Evolutionary conservation across 1,140 invertebrate species (phyloP).

Genomic region (Drosophila sucinea): DNA sequence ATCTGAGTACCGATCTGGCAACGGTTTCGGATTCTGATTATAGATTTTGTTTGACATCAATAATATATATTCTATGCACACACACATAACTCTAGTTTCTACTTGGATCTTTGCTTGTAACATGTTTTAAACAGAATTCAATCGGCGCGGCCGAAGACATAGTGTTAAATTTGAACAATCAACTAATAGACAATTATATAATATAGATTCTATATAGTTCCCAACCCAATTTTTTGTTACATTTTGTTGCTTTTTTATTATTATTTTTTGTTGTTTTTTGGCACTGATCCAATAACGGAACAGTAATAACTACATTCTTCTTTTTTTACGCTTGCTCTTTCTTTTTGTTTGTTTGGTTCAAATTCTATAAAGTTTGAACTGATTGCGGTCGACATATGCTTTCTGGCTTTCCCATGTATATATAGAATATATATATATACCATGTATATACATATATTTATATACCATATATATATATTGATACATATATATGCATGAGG

Average conservation of each 20-base stretch:
- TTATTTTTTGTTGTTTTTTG: slow-evolving; percentile 27
- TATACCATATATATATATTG: slow-evolving; percentile 42
- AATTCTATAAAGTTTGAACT: slow-evolving; percentile 67
- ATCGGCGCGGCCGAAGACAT: slow-evolving; percentile 1
- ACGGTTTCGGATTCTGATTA: background rate
- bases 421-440: background rate
- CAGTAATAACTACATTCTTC: slow-evolving; percentile 58
- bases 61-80: slow-evolving; percentile 33
- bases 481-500: slow-evolving; percentile 21
- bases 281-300: slow-evolving; percentile 69
- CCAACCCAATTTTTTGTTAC: slow-evolving; percentile 56
- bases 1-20: background rate
- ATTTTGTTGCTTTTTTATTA: slow-evolving; percentile 6
- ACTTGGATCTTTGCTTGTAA: slow-evolving; percentile 25
- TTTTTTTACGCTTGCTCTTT: slow-evolving; percentile 33
- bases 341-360: slow-evolving; percentile 36
- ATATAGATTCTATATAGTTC: slow-evolving; percentile 66
- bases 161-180: slow-evolving; percentile 62
- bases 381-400: slow-evolving; percentile 58
- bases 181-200: slow-evolving; percentile 71
- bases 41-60: slow-evolving; percentile 42
- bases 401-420: background rate
- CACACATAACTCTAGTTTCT: slow-evolving; percentile 22
- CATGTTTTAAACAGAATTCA: slow-evolving; percentile 16
- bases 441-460: slow-evolving; percentile 1